Evolutionary conservation across 2,888 invertebrate species (phyloP).

Genomic region (Microctonus aethiopoides): DNA sequence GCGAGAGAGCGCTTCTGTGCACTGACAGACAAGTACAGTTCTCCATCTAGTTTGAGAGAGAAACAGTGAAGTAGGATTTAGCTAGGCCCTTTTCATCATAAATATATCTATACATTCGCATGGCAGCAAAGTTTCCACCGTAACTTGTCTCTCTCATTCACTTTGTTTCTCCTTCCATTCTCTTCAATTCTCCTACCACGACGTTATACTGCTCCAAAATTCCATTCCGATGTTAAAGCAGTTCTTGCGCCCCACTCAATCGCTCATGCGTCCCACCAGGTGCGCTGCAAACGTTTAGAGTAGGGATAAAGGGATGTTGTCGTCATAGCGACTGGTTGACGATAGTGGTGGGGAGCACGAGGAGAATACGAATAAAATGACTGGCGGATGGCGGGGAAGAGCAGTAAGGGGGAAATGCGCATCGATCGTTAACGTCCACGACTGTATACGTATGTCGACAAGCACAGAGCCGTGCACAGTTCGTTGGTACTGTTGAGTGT

Average conservation of each 20-base stretch:
- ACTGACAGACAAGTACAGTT: not conserved
- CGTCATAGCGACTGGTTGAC: conserved; percentile 55
- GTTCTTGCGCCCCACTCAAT: conserved; percentile 5
- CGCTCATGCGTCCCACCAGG: conserved; percentile 49
- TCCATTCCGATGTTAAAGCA: conserved; percentile 29
- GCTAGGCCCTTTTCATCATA: not conserved
- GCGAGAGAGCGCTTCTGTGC: conserved; percentile 17
- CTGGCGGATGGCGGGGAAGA: conserved; percentile 12
- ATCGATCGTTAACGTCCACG: conserved; percentile 30
- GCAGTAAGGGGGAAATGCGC: conserved; percentile 2
- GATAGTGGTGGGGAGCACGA: not conserved
- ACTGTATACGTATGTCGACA: conserved; percentile 6
- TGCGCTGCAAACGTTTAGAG: conserved; percentile 32
- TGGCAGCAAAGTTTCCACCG: conserved; percentile 26
- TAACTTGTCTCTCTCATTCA: conserved; percentile 12
- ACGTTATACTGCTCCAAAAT: conserved; percentile 12
- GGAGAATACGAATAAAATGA: conserved; percentile 5
- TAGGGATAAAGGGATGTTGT: conserved; percentile 61
- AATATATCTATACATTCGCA: not conserved
- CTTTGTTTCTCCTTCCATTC: not conserved
- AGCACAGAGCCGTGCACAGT: not conserved
- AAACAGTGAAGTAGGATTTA: not conserved
- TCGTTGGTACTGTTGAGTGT: conserved; percentile 28
- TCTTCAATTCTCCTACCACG: not conserved
- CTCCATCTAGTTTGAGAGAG: not conserved